Percentiles rank a stretch among this genome's conserved stretches.
phyloP scores from a whole-genome alignment of 2,888 invertebrate genomes.

The Oxycera nigricornis region DNA sequence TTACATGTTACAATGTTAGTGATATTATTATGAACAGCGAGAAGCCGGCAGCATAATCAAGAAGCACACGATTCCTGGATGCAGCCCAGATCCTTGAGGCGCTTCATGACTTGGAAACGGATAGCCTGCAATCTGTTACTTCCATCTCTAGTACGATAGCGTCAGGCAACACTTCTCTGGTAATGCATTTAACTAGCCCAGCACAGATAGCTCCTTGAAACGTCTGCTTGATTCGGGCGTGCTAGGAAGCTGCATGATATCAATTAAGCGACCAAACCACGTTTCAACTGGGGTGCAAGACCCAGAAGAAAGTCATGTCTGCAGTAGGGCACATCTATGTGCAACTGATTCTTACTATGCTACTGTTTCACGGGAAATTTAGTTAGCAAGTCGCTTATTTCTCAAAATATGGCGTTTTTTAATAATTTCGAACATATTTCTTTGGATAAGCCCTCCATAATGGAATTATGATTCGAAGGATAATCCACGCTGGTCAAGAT shows the following conservation, averaged over 20 bases:
- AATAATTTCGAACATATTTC: slow-evolving; percentile 1
- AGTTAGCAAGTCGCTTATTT: background rate
- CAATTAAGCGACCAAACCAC: slow-evolving; percentile 6
- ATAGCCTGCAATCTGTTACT: slow-evolving; percentile 5
- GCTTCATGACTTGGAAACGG: background rate
- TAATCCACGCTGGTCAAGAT: background rate
- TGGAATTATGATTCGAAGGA: background rate
- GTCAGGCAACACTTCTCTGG: background rate
- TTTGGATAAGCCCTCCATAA: slow-evolving; percentile 5
- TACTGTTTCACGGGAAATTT: background rate
- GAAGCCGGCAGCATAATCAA: background rate
- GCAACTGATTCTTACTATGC: too few relatives aligned
- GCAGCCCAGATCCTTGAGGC: background rate
- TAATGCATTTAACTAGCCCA: background rate
- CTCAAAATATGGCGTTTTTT: background rate
- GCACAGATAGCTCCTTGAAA: background rate
- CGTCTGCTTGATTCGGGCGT: background rate
- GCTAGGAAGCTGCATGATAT: background rate
- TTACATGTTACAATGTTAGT: too few relatives aligned
- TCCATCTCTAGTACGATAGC: background rate
- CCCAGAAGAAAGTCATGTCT: too few relatives aligned
- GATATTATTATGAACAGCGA: too few relatives aligned
- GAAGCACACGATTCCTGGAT: background rate
- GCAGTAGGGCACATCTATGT: too few relatives aligned
- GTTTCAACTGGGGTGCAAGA: background rate